Evolutionary conservation across 2,888 invertebrate genomes (phyloP), one percentile per base, ranked within the genome.

Genomic region (Parochlus steinenii): DNA sequence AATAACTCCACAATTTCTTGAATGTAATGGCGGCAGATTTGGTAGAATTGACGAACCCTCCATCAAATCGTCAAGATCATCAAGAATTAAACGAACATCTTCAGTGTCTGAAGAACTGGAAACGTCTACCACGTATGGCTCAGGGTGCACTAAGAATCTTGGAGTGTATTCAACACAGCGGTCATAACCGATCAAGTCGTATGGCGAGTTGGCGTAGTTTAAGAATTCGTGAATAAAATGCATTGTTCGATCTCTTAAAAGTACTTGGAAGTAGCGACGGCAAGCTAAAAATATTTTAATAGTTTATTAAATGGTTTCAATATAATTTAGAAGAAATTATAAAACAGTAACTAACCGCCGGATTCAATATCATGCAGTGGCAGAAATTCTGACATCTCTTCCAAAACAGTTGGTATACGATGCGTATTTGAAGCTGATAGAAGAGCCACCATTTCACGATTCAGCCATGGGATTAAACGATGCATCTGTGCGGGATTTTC

Each of bases 141-240:
- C 55, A 64, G 63, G 32, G 63, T 53, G 54, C 62, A 57, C 53
- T 62, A n/a, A n/a, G n/a, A n/a, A n/a, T 61, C 20, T 61, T 45
- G 64, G 66, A 1, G 68, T 65, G 52, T 80, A 81, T 42, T 69
- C 69, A 15, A 76, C 72, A 45, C 71, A 64, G 15, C 75, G 64
- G 52, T 82, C 82, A 48, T 81, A 82, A n/a, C 79, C 82, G 35
- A 73, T 64, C 70, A 92, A 72, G 51, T 86, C 86, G 53, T 74
- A 83, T 0, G 85, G 83, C 8, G 87, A 86, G 18, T 78, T 68
- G 20, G 92, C 86, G 59, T 80, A 93, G 53, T 74, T 74, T 47
- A 76, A 72, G 40, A 93, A 68, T 52, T 93, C 92, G 52, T 92
- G 89, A 20, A 85, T 67, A 53, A 93, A 93, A 55, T 92, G 92